Percentiles rank a stretch among this genome's conserved stretches.
These are phyloP conservation scores for Osmerus eperlanus DNA, from an alignment of 2,113 vertebrate species.

Conservation along the genomic window DNA sequence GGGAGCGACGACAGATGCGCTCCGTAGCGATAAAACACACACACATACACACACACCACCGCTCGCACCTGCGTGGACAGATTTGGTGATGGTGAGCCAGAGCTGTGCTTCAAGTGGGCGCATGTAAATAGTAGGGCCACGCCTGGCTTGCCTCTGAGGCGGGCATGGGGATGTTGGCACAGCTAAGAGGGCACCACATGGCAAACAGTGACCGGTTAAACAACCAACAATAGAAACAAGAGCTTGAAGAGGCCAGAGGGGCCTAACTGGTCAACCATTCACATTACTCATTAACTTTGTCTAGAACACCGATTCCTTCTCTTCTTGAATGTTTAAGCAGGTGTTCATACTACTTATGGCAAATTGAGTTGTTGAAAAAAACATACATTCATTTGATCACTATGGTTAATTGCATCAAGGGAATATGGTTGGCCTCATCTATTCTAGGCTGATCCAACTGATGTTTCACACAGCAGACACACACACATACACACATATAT, in stretches of 20 bases:
- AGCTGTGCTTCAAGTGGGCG: conserved; percentile 54
- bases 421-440: too few species aligned
- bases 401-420: too few species aligned
- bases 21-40: conserved; percentile 64
- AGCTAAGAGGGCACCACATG: conserved; percentile 46
- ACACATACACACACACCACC: conserved; percentile 38
- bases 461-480: neutral
- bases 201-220: conserved; percentile 60
- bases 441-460: too few species aligned
- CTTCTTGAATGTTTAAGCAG: neutral
- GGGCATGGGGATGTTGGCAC: conserved; percentile 49
- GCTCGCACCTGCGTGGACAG: conserved; percentile 68
- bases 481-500: neutral
- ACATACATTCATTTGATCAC: neutral
- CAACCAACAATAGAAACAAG: conserved; percentile 52
- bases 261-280: conserved; percentile 23
- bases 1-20: conserved; percentile 75
- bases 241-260: conserved; percentile 21
- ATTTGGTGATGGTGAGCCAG: conserved; percentile 60
- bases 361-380: neutral
- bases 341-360: neutral
- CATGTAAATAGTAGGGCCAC: conserved; percentile 49
- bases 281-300: conserved; percentile 31
- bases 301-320: conserved; percentile 27
- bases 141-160: conserved; percentile 62